A percentile compares a stretch with the other conserved stretches of the same genome.
phyloP scores from a whole-genome alignment of 2,113 vertebrate genomes.

The Casuarius casuarius region DNA sequence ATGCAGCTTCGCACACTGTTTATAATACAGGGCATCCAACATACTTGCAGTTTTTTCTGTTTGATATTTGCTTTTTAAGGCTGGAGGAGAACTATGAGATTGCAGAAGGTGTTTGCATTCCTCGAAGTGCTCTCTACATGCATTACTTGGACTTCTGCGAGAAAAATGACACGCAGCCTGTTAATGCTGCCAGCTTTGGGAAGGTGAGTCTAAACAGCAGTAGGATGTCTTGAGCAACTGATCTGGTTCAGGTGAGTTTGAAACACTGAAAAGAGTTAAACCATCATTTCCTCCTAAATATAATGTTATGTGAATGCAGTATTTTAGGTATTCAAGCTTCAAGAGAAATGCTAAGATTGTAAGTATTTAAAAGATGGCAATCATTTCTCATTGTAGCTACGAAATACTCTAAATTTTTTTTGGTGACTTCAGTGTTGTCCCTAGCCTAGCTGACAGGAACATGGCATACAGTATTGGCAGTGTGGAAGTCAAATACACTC shows the following conservation, averaged over 20 bases:
- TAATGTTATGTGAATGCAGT: background rate
- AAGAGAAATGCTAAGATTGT: background rate
- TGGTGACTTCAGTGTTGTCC: background rate
- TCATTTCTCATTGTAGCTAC: background rate
- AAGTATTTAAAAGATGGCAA: background rate
- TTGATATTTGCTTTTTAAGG: constrained; percentile 78
- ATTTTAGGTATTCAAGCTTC: background rate
- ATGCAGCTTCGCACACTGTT: background rate
- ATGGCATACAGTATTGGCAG: background rate
- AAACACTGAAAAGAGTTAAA: background rate
- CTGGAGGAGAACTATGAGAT: constrained; percentile 99
- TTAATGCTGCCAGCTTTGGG: constrained; percentile 98
- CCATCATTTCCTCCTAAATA: background rate
- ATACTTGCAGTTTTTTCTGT: constrained; percentile 62
- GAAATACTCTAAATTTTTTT: background rate
- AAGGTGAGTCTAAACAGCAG: constrained; percentile 84
- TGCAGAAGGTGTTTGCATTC: constrained; percentile 97
- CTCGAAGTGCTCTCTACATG: constrained; percentile 98
- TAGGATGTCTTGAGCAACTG: background rate
- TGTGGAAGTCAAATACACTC: background rate
- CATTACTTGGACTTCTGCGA: constrained; percentile 99
- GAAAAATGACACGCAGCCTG: constrained; percentile 96
- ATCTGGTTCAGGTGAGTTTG: background rate
- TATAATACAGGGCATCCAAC: constrained; percentile 50
- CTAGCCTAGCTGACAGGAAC: background rate